Evolutionary conservation across 2,113 vertebrate genomes (phyloP), one percentile per base, ranked within the genome.

Genomic region (Neolamprologus longior): DNA sequence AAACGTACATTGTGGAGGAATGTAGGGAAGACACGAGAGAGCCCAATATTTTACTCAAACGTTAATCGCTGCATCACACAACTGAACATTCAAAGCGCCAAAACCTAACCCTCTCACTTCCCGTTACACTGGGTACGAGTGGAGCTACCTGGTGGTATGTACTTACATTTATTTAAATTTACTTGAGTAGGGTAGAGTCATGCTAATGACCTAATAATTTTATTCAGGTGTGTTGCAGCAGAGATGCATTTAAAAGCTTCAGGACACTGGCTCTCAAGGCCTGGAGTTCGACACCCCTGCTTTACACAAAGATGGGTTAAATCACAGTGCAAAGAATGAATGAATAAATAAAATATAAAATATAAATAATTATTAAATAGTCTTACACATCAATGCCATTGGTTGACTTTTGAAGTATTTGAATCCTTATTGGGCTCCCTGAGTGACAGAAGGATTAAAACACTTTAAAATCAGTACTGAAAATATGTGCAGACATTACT

Each of bases 401-500:
- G 52, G n/a, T 54, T 21, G n/a, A 21, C 3, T 21, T 54, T 54
- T 54, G 52, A 54, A 54, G 52, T 54, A 54, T 54, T 54, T 21
- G n/a, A 54, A 54, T 54, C 52, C n/a, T 54, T 7, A 54, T 21
- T 4, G n/a, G n/a, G 1, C 0, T 54, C n/a, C 10, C 52, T 54
- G n/a, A 21, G 52, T 21, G n/a, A 54, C 3, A 54, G 5, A 54
- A 21, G n/a, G 52, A 54, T 54, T 21, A 54, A 2, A 54, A 54
- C n/a, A 2, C 52, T 21, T 54, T 54, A 54, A 54, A 54, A 54
- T 21, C n/a, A 54, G n/a, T 7, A 4, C 3, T 54, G 10, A 54
- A 54, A 54, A 54, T 54, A 54, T 54, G 52, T 54, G 10, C 52
- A 54, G 52, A 54, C 52, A 54, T 54, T 54, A 21, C 52, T 54